Evolutionary conservation across 2,888 invertebrate genomes (phyloP), one percentile per base, ranked within the genome.

Genomic region (Drosophila monieri): DNA sequence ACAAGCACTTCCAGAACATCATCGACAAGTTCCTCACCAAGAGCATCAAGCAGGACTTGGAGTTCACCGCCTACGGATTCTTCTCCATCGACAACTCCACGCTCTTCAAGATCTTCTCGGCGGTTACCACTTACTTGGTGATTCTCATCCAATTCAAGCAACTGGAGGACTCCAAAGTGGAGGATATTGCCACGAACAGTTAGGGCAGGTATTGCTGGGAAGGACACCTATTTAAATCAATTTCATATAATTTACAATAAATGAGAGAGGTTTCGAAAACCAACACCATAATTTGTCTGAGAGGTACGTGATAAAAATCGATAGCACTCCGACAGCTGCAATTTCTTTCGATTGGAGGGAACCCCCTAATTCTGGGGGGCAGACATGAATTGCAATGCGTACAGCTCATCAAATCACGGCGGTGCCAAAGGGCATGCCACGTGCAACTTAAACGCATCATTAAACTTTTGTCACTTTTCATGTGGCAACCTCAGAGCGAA

Each of bases 61-160:
- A 90, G 55, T 91, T 91, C 23, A 91, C 91, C 2, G 91, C 91
- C 14, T 91, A 91, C 58, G 91, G 91, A 5, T 91, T 91, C 73
- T 91, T 91, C 72, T 85, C 88, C 32, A 91, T 91, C n/a, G 90
- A 91, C 52, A 90, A 88, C 66, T 90, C 91, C 0, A 91, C 91
- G 4, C 77, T 91, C 1, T 91, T 91, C 37, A 91, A 90, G 90
- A 91, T 91, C 18, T 90, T 91, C 58, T 90, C 91, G 10, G 91
- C 91, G 5, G 91, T 91, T 0, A 91, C 91, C 37, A 91, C 91
- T 0, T 91, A 91, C 60, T 78, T 91, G 60, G 91, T 91, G 1
- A 91, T 91, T 35, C 76, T 91, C 21, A 90, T 91, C 59, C 91
- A 91, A 73, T 91, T 91, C 27, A 91, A 91, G 32, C 91, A 91